Evolutionary conservation across 2,113 vertebrate species (phyloP).

Genomic region (Pelodiscus sinensis): DNA sequence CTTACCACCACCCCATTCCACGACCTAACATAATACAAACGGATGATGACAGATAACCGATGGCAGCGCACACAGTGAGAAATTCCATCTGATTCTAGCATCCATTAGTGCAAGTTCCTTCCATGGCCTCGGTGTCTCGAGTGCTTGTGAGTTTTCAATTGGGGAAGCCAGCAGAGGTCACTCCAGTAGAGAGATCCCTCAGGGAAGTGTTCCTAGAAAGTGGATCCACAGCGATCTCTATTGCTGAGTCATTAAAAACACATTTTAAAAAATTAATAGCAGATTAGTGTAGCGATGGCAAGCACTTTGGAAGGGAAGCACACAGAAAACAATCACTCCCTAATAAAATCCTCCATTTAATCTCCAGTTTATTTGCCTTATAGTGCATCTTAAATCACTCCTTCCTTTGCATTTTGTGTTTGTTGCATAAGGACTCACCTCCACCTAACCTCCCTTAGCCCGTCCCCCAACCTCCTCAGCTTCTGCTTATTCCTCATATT

Average conservation of each 20-base stretch:
- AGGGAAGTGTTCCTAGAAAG: neutral
- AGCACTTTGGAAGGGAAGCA: constrained; percentile 68
- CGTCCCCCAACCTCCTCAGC: neutral
- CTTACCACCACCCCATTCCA: neutral
- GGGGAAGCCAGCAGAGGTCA: constrained; percentile 46
- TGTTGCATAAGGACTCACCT: neutral
- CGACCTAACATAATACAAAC: neutral
- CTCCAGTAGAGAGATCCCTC: constrained; percentile 21
- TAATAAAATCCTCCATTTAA: constrained; percentile 68
- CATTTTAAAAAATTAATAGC: constrained; percentile 48
- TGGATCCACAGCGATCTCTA: neutral
- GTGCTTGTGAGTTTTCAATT: neutral
- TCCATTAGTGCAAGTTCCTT: neutral
- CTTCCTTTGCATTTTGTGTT: neutral
- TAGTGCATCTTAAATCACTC: constrained; percentile 49
- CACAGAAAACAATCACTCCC: constrained; percentile 70
- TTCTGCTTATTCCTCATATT: neutral
- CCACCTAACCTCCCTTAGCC: neutral
- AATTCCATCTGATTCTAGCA: neutral
- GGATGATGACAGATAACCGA: neutral
- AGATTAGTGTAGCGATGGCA: constrained; percentile 63
- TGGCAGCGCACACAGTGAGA: neutral
- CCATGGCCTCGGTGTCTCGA: neutral
- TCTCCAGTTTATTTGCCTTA: constrained; percentile 63
- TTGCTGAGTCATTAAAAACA: constrained; percentile 44